Evolutionary conservation across 2,888 invertebrate genomes (phyloP).

Genomic region (Drosophila colorata): DNA sequence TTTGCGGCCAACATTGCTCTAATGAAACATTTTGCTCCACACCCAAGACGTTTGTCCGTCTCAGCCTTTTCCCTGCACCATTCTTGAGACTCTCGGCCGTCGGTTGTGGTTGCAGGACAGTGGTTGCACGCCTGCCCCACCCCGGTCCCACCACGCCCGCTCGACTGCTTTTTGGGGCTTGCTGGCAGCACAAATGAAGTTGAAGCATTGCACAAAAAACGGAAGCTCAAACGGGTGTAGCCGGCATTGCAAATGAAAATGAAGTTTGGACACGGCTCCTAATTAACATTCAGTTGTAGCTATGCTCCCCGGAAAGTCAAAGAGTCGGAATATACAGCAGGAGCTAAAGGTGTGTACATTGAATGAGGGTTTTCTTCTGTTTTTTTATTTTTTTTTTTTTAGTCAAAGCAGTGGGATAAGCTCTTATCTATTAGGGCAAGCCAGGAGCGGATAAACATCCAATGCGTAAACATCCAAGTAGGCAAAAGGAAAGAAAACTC

Average conservation of each 20-base stretch:
- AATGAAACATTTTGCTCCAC: conserved; percentile 74
- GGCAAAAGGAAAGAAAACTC: background rate
- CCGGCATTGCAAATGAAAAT: conserved; percentile 44
- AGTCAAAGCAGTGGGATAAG: background rate
- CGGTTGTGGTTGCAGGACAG: conserved; percentile 72
- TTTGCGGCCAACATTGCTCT: conserved; percentile 73
- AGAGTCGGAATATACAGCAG: conserved; percentile 4
- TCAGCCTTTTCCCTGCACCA: conserved; percentile 31
- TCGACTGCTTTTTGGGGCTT: conserved; percentile 1
- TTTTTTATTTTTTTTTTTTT: no score
- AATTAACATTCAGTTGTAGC: conserved; percentile 45
- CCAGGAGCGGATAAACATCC: background rate
- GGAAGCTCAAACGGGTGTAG: background rate
- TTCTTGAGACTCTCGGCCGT: conserved; percentile 23
- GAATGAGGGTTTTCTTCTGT: background rate
- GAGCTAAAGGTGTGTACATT: conserved; percentile 2
- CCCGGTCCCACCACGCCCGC: background rate
- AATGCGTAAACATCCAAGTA: no score
- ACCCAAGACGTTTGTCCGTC: conserved; percentile 59
- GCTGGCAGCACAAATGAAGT: conserved; percentile 55
- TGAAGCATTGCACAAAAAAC: conserved; percentile 25
- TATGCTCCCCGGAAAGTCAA: background rate
- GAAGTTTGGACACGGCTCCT: conserved; percentile 45
- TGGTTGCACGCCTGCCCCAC: conserved; percentile 22
- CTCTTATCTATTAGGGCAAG: background rate